Base-by-base conservation (phyloP, 2,113 vertebrate species). In the Tricholaema leucomelas region DNA sequence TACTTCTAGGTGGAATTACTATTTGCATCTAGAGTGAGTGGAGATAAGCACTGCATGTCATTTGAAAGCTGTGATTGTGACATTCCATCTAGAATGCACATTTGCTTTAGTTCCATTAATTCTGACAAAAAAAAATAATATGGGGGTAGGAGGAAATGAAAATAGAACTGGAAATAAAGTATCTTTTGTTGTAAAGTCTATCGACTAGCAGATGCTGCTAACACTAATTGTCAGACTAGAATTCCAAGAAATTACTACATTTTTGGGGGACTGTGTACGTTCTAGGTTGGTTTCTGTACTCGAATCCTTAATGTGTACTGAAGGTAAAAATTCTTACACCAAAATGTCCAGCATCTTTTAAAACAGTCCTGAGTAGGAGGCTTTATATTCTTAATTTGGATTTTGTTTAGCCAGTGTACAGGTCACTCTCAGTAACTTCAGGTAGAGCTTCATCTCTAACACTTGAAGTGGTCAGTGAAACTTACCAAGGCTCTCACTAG, bases 1-100 rank as follows among this genome's bases (percentile, higher is more conserved):
- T 59, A 19, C 6, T 54, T 91, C 25, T 72, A 65, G 27, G 15
- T 88, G 69, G 36, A 78, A 65, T 8, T 75, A 72, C n/a, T 23
- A 38, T 65, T 50, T 71, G 31, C 54, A 63, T 59, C 11, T 74
- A 69, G 48, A 69, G 20, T 48, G 60, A 93, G 24, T 72, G 17
- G 33, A 90, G 73, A 65, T 88, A 64, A 94, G 86, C 55, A 72
- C 30, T 65, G 59, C 13, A 10, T 88, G 67, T 69, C 3, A 13
- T 69, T 75, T 86, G 66, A 91, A 94, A 93, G 33, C 56, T 81
- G 25, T 87, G 67, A 64, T 85, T 64, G 56, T 58, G 83, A 89
- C 52, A 58, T 93, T 92, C 35, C 54, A 90, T 25, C 21, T 94
- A 48, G 82, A 87, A 69, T 23, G 12, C 27, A 69, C n/a, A 19